phyloP scores from a whole-genome alignment of 2,888 invertebrate genomes.

The Leucophenga maculata region DNA sequence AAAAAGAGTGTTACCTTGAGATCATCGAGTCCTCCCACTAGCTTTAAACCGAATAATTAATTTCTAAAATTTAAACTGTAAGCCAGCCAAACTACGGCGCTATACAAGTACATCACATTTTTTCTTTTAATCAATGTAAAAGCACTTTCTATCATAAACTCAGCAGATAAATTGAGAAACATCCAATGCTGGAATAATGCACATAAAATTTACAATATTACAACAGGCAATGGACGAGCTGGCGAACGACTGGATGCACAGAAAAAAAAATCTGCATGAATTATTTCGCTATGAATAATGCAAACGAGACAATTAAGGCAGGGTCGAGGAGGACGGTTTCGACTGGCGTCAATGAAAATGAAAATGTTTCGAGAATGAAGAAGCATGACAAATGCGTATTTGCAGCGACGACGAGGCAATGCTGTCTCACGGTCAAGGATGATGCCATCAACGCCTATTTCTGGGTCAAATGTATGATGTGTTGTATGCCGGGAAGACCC shows the following conservation, averaged over 20 bases:
- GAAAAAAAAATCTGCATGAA: not conserved
- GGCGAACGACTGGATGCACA: not conserved
- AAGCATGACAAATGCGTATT: not conserved
- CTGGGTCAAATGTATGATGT: not conserved
- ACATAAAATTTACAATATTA: not conserved
- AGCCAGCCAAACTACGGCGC: not conserved
- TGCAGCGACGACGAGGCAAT: not conserved
- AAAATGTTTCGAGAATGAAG: not conserved
- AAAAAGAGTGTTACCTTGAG: too few relatives aligned
- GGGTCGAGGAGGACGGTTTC: not conserved
- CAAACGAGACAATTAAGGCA: not conserved
- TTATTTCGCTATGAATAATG: not conserved
- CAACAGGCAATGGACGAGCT: not conserved
- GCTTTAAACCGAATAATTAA: too few relatives aligned
- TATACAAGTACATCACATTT: not conserved
- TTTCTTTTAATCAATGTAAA: slow-evolving; percentile 22
- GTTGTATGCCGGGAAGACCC: not conserved
- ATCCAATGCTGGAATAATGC: not conserved
- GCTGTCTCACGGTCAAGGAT: not conserved
- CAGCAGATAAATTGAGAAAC: slow-evolving; percentile 5
- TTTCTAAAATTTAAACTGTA: too few relatives aligned
- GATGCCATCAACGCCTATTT: not conserved
- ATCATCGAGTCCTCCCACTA: too few relatives aligned
- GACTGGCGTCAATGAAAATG: slow-evolving; percentile 6
- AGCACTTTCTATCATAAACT: slow-evolving; percentile 22